Evolutionary conservation across 2,797 vertebrate species (phyloP), one percentile per base, ranked within the genome.

Genomic region (Apodemus agrarius): DNA sequence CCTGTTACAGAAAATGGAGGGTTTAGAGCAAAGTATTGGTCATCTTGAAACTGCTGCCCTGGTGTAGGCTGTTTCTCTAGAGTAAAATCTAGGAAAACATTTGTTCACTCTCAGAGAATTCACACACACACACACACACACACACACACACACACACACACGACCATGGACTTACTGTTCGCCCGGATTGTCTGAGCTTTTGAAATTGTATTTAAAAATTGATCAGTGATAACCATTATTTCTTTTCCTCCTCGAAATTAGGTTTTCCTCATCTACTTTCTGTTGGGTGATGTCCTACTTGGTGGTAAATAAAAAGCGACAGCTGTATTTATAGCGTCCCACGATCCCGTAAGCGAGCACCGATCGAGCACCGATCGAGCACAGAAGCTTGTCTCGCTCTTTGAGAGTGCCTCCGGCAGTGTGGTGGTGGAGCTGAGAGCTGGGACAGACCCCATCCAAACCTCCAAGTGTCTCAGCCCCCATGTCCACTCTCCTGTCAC

Each of bases 181-280:
- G 26, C 37, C 34, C 16, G 49, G 3, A 21, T 37, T 46, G 0
- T 94, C 12, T 91, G 40, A 89, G 85, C 17, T 57, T 82, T 96
- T 96, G 84, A 97, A 97, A 9, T 52, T 1, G 49, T 96, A 79
- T 93, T 95, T 75, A 92, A 98, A 98, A 98, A 97, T 92, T 46
- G 93, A 75, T 67, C 67, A 75, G 7, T 89, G 72, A 93, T 97
- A 95, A 94, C 83, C 81, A 63, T 92, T 93, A 49, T 21, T 87
- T 67, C 61, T 65, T 67, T 17, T 26, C n/a, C 16, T 90, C 21
- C 87, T 37, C 31, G 95, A 91, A 96, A 98, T 90, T 93, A 67
- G 82, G 34, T 49, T 97, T 95, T 57, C 84, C 85, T 74, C 46
- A 3, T 76, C 84, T 89, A 26, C 81, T 78, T 96, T 79, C 49